phyloP scores from a whole-genome alignment of 2,797 vertebrate genomes.

The Spinus pinus region DNA sequence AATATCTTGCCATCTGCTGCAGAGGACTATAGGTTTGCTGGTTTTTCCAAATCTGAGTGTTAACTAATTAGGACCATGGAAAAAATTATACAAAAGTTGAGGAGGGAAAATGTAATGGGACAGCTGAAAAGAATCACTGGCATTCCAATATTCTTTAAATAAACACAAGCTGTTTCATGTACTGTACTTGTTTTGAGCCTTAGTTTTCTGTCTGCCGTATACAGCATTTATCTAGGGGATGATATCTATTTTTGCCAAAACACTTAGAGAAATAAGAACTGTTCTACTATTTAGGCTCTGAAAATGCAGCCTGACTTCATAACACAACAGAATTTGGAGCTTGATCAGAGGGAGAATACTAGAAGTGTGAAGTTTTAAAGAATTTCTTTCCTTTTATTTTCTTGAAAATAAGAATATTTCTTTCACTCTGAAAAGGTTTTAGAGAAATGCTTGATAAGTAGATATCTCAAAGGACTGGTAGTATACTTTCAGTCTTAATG shows the following conservation, averaged over 20 bases:
- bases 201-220: neutral
- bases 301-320: neutral
- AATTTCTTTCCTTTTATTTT: neutral
- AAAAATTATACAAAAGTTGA: constrained; percentile 36
- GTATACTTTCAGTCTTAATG: neutral
- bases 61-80: constrained; percentile 25
- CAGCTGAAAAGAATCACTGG: constrained; percentile 66
- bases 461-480: neutral
- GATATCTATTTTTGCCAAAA: neutral
- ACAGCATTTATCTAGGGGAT: neutral
- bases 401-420: neutral
- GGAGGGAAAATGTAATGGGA: constrained; percentile 2
- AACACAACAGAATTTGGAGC: neutral
- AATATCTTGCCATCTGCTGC: constrained; percentile 16
- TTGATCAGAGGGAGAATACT: neutral
- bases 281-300: neutral
- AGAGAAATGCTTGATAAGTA: neutral
- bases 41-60: constrained; percentile 7
- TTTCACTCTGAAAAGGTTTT: neutral
- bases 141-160: constrained; percentile 53
- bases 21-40: neutral
- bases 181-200: neutral
- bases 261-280: neutral
- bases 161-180: constrained; percentile 22
- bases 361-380: neutral